Conservation (phyloP, 2,888 invertebrate species). For the Diplolepis rosae region DNA sequence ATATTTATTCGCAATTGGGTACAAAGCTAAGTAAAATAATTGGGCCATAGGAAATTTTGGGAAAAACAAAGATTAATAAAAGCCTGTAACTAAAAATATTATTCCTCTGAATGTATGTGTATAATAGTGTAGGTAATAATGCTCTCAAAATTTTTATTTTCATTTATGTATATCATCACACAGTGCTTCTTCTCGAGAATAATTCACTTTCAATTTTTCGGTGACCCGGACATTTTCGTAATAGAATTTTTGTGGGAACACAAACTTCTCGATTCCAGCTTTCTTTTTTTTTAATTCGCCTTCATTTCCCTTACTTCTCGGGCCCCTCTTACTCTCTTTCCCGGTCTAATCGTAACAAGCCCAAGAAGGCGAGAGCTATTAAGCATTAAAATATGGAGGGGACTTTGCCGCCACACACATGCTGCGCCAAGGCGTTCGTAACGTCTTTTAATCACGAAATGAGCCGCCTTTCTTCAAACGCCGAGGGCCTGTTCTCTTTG, state of each 20-base stretch:
- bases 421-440: conserved; percentile 67
- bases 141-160: no score
- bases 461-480: conserved; percentile 67
- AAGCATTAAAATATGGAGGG: conserved; percentile 67
- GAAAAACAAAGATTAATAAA: no score
- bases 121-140: no score
- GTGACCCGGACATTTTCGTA: neutral
- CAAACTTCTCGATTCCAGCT: neutral
- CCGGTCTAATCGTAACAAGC: conserved; percentile 58
- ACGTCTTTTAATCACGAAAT: conserved; percentile 72
- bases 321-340: conserved; percentile 46
- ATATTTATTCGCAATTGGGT: no score
- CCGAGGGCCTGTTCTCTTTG: conserved; percentile 61
- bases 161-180: no score
- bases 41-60: no score
- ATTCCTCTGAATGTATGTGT: no score
- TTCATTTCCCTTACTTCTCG: conserved; percentile 14
- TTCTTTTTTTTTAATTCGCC: conserved; percentile 3
- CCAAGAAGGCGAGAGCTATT: conserved; percentile 67
- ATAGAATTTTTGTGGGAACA: conserved; percentile 1
- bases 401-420: conserved; percentile 64
- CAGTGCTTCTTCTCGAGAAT: neutral
- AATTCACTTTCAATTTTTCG: neutral
- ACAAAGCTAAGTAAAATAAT: no score
- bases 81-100: no score